Conservation (phyloP, 2,113 vertebrate genomes). For the Desmodus rotundus region DNA sequence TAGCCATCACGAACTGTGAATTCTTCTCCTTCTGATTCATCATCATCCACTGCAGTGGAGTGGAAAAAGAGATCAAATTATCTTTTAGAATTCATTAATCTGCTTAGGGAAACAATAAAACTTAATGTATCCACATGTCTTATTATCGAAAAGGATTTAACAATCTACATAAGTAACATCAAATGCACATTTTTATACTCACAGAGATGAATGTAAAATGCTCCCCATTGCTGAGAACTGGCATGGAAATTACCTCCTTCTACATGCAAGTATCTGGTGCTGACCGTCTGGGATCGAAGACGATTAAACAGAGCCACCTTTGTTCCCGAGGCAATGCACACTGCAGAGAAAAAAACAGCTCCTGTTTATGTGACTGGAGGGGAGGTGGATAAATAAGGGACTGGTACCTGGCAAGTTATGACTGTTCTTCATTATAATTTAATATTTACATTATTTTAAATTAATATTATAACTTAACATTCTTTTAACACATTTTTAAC, state of each 20-base stretch:
- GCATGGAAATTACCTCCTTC: constrained; percentile 99
- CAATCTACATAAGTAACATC: constrained; percentile 36
- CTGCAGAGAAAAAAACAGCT: constrained; percentile 80
- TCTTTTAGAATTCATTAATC: constrained; percentile 44
- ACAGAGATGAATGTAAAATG: constrained; percentile 99
- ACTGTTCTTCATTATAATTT: neutral
- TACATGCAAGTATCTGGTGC: constrained; percentile 98
- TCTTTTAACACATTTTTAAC: neutral
- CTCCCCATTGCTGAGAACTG: constrained; percentile 99
- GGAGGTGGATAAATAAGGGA: neutral
- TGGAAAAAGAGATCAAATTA: constrained; percentile 60
- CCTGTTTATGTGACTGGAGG: neutral
- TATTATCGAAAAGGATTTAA: constrained; percentile 1
- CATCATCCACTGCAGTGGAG: constrained; percentile 91
- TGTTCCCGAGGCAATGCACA: constrained; percentile 98
- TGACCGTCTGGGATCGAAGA: constrained; percentile 98
- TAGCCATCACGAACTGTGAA: constrained; percentile 99
- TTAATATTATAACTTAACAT: neutral
- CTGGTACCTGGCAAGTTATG: neutral
- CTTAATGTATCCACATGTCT: neutral
- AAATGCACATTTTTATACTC: constrained; percentile 76
- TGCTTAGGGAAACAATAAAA: constrained; percentile 13
- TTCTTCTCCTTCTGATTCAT: constrained; percentile 99
- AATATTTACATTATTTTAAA: neutral
- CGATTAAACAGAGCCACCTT: constrained; percentile 99